Base-by-base conservation (phyloP, 2,888 invertebrate genomes). In the Hyalella azteca region DNA sequence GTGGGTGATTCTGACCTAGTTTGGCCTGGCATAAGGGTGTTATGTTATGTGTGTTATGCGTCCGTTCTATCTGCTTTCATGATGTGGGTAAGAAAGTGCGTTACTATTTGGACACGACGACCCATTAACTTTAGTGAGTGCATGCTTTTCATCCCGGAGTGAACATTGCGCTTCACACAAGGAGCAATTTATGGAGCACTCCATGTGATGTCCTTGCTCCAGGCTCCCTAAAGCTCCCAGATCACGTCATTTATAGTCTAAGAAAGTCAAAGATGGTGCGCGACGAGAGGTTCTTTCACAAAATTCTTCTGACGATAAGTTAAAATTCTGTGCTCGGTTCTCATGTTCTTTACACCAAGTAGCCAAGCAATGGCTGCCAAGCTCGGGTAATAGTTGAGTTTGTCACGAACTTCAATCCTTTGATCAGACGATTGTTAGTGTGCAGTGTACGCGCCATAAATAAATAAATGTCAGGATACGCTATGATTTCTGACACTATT, bases 181-280 rank as follows among this genome's bases (percentile, higher is more conserved):
- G n/a, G n/a, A n/a, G n/a, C 54, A 29, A 54, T 54, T 54, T 54
- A 54, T 54, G 54, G 29, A 54, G 54, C 54, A 54, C 54, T 54
- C 54, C 22, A 54, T 26, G 26, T 54, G 54, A 54, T 54, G 54
- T 29, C 9, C 19, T 54, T 29, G 22, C 54, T 54, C 5, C 54
- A 26, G 26, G 54, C 54, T 29, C 22, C 54, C 22, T 54, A 54
- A 54, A 54, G 15, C 29, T 29, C 26, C 7, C 54, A 26, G 54
- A 54, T 54, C 26, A 54, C 54, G 54, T 54, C 22, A 54, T 54
- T 54, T 54, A 54, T 26, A 54, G 22, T 54, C 54, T 54, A 54
- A 54, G 54, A 54, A 54, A 54, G 54, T 29, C 54, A 29, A 54
- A 22, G 54, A 54, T 29, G 29, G 26, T 29, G 54, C 22, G 54